A percentile compares a stretch with the other conserved stretches of the same genome.
phyloP scores from a whole-genome alignment of 2,113 vertebrate species.

The Craseonycteris thonglongyai region DNA sequence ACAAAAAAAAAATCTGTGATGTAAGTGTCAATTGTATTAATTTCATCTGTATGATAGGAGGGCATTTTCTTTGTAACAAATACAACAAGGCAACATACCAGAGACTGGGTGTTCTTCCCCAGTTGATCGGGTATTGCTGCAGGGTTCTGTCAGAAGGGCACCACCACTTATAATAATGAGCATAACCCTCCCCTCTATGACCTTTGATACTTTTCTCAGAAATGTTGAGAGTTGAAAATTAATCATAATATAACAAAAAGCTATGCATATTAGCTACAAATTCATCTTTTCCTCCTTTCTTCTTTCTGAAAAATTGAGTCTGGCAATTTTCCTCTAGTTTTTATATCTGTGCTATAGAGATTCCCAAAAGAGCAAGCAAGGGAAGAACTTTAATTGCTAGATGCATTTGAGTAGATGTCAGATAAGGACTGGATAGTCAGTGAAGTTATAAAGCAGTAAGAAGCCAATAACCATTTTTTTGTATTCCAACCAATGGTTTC shows the following conservation, averaged over 20 bases:
- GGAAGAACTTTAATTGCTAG: neutral
- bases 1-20: too few species aligned
- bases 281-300: neutral
- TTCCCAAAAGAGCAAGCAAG: neutral
- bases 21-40: neutral
- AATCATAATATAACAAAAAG: neutral
- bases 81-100: neutral
- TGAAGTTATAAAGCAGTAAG: neutral
- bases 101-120: neutral
- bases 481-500: neutral
- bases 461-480: neutral
- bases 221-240: conserved; percentile 18
- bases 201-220: conserved; percentile 9
- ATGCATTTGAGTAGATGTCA: neutral
- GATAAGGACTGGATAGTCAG: neutral
- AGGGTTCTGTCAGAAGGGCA: neutral
- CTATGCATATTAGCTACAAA: neutral
- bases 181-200: neutral
- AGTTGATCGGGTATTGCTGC: neutral
- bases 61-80: neutral
- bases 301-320: neutral
- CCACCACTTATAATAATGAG: neutral
- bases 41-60: neutral
- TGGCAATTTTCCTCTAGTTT: neutral
- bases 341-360: neutral